These are phyloP conservation scores for Paracanthobrama guichenoti DNA, from an alignment of 2,113 vertebrate genomes.

Conservation along the genomic window DNA sequence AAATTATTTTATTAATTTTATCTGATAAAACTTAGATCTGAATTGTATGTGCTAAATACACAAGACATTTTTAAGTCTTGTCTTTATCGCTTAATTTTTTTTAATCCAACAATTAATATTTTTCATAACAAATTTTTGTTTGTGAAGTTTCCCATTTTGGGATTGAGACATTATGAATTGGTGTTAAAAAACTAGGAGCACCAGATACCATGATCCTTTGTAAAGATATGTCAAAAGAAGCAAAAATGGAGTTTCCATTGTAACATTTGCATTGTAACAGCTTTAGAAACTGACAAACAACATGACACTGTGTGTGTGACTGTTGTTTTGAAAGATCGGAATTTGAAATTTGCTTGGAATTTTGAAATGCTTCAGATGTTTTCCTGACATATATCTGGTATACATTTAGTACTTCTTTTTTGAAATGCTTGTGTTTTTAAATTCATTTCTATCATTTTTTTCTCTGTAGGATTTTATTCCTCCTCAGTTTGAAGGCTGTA, in stretches of 20 bases:
- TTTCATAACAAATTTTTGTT: not conserved
- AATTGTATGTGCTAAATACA: not conserved
- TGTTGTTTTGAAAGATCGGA: not conserved
- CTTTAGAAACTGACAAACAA: not conserved
- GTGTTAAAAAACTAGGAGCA: not conserved
- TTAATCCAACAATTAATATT: not conserved
- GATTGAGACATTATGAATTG: not conserved
- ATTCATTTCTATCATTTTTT: not conserved
- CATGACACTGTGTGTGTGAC: not conserved
- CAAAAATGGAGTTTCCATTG: not conserved
- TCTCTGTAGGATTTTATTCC: not conserved
- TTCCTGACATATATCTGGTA: not conserved
- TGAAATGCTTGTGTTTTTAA: not conserved
- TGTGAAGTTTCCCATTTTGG: not conserved
- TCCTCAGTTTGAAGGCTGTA: slow-evolving; percentile 5
- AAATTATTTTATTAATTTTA: not conserved
- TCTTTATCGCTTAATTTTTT: not conserved
- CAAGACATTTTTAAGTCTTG: not conserved
- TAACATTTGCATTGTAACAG: not conserved
- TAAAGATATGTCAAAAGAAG: slow-evolving; percentile 15
- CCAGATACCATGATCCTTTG: not conserved
- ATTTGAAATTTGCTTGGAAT: not conserved
- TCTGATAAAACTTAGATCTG: not conserved
- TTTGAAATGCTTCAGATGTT: not conserved
- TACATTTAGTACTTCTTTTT: not conserved